Percentiles rank a stretch among this genome's conserved stretches.
These are phyloP conservation scores for Erythrocebus patas DNA, from an alignment of 2,113 vertebrate genomes.

Conservation along the genomic window DNA sequence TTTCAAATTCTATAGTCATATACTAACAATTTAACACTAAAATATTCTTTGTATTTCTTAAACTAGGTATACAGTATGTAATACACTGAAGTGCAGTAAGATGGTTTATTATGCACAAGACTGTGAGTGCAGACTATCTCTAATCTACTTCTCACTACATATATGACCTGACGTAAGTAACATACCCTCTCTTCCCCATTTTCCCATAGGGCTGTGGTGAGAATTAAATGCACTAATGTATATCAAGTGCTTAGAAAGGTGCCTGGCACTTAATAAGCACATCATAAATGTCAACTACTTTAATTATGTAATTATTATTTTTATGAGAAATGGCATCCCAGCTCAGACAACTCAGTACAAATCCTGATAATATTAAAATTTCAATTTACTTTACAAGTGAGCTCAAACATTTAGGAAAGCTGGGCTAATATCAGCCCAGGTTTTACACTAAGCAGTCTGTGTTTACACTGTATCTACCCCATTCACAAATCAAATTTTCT, in stretches of 20 bases:
- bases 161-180: background rate
- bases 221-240: background rate
- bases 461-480: background rate
- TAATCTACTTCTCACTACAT: background rate
- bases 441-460: background rate
- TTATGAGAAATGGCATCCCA: slow-evolving; percentile 3
- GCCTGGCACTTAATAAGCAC: background rate
- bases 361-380: slow-evolving; percentile 26
- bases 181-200: background rate
- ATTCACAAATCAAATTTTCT: slow-evolving; percentile 27
- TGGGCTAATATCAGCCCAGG: background rate
- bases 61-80: background rate
- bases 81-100: background rate
- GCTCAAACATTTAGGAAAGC: background rate
- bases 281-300: slow-evolving; percentile 10
- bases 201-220: background rate
- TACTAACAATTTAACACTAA: background rate
- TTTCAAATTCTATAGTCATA: slow-evolving; percentile 29
- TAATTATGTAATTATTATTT: slow-evolving; percentile 27
- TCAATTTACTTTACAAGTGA: background rate
- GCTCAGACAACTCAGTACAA: slow-evolving; percentile 24
- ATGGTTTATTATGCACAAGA: background rate
- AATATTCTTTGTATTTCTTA: slow-evolving; percentile 12
- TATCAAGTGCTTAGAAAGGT: background rate
- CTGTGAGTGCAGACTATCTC: background rate